These are phyloP conservation scores for Gouania willdenowi DNA, from an alignment of 2,797 vertebrate genomes.

Conservation along the genomic window DNA sequence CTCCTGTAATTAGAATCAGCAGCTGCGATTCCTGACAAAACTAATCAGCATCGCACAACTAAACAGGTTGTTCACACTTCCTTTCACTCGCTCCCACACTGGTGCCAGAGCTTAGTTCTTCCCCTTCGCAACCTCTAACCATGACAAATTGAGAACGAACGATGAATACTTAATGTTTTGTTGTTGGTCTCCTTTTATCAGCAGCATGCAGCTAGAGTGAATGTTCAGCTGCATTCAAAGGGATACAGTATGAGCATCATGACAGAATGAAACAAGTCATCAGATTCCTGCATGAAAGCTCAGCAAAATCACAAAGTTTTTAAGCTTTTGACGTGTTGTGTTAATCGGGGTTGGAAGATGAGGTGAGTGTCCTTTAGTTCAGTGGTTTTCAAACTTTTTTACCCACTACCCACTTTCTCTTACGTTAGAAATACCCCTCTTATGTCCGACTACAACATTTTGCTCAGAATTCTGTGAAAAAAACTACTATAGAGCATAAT, in stretches of 20 bases:
- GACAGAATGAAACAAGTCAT: slow-evolving; percentile 5
- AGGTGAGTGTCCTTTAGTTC: not conserved
- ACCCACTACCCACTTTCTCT: too few species aligned
- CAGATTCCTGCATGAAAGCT: slow-evolving; percentile 27
- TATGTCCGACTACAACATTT: too few species aligned
- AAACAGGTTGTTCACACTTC: slow-evolving; percentile 24
- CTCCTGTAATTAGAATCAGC: slow-evolving; percentile 55
- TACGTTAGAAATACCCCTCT: too few species aligned
- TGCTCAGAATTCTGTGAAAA: too few species aligned
- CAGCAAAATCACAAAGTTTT: slow-evolving; percentile 22
- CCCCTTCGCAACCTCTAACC: slow-evolving; percentile 6
- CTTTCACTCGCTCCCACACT: slow-evolving; percentile 29
- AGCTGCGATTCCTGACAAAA: slow-evolving; percentile 57
- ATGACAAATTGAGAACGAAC: slow-evolving; percentile 35
- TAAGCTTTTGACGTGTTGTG: slow-evolving; percentile 23
- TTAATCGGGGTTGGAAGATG: slow-evolving; percentile 13
- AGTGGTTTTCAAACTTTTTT: too few species aligned
- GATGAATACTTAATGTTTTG: slow-evolving; percentile 28
- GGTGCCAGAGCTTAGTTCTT: slow-evolving; percentile 15
- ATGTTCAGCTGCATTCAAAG: slow-evolving; percentile 17
- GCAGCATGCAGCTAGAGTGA: slow-evolving; percentile 4
- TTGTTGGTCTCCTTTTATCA: slow-evolving; percentile 1
- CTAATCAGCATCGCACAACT: slow-evolving; percentile 41
- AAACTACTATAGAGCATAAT: too few species aligned
- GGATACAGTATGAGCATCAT: slow-evolving; percentile 18